A percentile compares a stretch with the other conserved stretches of the same genome.
Conservation (phyloP, 2,888 invertebrate species). For the Aspidiotus rigidus region DNA sequence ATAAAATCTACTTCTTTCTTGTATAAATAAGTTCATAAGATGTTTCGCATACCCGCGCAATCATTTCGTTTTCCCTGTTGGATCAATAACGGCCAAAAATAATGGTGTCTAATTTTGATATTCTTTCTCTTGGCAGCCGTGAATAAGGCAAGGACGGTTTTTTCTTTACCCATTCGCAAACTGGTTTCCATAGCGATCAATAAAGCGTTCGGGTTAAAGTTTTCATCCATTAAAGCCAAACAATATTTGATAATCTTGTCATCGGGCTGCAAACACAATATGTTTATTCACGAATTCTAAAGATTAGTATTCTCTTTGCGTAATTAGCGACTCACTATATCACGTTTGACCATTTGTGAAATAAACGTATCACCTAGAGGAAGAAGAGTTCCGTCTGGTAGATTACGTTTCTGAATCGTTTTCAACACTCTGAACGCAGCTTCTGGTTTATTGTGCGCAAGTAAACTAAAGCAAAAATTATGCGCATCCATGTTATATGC, state of each 20-base stretch:
- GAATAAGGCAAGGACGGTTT: conserved; percentile 55
- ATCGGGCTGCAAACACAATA: conserved; percentile 46
- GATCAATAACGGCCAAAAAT: conserved; percentile 75
- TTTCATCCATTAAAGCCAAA: conserved; percentile 51
- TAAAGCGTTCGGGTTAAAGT: conserved; percentile 53
- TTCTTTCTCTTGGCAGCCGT: conserved; percentile 55
- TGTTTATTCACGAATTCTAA: not conserved
- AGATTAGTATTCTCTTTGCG: not conserved
- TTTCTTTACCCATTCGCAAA: conserved; percentile 47
- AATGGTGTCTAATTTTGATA: conserved; percentile 62
- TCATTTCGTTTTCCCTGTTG: conserved; percentile 52
- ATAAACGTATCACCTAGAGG: conserved; percentile 60
- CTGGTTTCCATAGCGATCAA: conserved; percentile 57
- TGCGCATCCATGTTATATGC: conserved; percentile 71
- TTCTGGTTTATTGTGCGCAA: conserved; percentile 60
- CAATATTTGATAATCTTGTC: conserved; percentile 58
- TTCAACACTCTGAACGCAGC: conserved; percentile 55
- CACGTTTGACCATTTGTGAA: conserved; percentile 49
- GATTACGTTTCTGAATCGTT: conserved; percentile 48
- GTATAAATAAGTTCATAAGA: not conserved
- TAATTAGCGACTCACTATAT: conserved; percentile 10
- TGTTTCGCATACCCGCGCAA: conserved; percentile 46
- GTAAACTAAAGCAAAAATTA: conserved; percentile 58
- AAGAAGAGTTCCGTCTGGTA: conserved; percentile 46
- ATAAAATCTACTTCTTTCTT: not conserved